Conservation (phyloP, 2,888 invertebrate species). For the Panzeria rudis region DNA sequence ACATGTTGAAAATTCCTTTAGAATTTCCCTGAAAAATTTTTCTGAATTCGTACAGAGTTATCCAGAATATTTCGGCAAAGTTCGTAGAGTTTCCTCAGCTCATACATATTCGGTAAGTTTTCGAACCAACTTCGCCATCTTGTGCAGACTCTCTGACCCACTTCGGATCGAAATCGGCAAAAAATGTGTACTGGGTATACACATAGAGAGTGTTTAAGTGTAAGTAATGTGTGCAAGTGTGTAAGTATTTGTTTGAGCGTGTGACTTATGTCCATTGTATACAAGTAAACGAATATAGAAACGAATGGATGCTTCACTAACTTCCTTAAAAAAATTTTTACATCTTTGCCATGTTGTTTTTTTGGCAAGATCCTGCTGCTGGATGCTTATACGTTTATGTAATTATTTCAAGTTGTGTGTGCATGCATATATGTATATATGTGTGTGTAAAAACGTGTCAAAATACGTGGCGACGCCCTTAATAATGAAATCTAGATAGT, state of each 20-base stretch:
- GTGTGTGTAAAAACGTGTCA: constrained; percentile 39
- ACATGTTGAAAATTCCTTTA: too few species aligned
- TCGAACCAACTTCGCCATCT: too few species aligned
- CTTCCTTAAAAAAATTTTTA: constrained; percentile 17
- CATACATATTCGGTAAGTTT: too few species aligned
- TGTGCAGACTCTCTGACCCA: too few species aligned
- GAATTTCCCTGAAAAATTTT: too few species aligned
- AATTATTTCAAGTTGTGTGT: constrained; percentile 32
- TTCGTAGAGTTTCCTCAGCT: too few species aligned
- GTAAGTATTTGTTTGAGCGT: constrained; percentile 7
- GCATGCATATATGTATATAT: neutral
- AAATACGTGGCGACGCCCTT: constrained; percentile 69
- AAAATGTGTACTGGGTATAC: too few species aligned
- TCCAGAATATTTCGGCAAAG: too few species aligned
- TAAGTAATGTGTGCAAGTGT: neutral
- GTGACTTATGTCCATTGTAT: constrained; percentile 53
- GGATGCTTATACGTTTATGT: constrained; percentile 11
- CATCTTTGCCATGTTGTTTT: constrained; percentile 25
- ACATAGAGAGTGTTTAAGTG: too few species aligned
- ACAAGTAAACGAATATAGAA: constrained; percentile 26
- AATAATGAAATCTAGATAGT: constrained; percentile 63
- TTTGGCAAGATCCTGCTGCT: constrained; percentile 52
- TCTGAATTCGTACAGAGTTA: too few species aligned
- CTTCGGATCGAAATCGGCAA: too few species aligned
- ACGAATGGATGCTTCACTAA: constrained; percentile 61